Evolutionary conservation across 2,113 vertebrate genomes (phyloP), one percentile per base, ranked within the genome.

Genomic region (Mormoops blainvillei): DNA sequence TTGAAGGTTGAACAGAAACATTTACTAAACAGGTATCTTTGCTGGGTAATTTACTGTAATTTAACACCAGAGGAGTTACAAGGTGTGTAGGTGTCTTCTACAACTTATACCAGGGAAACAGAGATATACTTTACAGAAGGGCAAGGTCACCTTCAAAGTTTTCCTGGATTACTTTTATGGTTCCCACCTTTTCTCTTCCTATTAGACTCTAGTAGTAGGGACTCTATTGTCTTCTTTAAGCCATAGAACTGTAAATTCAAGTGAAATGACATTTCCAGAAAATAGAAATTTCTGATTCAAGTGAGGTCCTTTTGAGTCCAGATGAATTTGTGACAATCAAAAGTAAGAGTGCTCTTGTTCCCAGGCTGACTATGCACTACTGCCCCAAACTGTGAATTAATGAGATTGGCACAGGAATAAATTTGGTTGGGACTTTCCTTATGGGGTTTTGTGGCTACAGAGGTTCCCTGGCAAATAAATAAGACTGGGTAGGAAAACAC

Each of bases 221-320:
- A 84, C 16, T 1, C 45, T 38, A 4, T 82, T 89, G 41, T 91
- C 41, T 33, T 43, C 41, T 95, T 87, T 76, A 73, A 83, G 45
- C 33, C 12, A 81, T 1, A 84, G 50, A 87, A 88, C 33, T 74
- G 0, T 24, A 80, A 58, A 52, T 91, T 85, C 38, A 65, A 85
- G n/a, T 70, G 20, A 43, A 92, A 65, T 52, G 84, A 41, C 26
- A 54, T 86, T 81, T 94, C 70, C 50, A 88, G 73, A 84, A 90
- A 91, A 95, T 54, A 76, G 22, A 82, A 78, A 86, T 81, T 77
- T 58, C 65, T 95, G 81, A 48, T 63, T 91, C 48, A 74, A 84
- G 38, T 76, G 65, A 80, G 31, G 89, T 48, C 43, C 16, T 92
- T 83, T n/a, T 5, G 14, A 71, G 43, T 80, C 84, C 70, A 91